Conservation (phyloP, 2,113 vertebrate genomes). For the Girardinichthys multiradiatus region DNA sequence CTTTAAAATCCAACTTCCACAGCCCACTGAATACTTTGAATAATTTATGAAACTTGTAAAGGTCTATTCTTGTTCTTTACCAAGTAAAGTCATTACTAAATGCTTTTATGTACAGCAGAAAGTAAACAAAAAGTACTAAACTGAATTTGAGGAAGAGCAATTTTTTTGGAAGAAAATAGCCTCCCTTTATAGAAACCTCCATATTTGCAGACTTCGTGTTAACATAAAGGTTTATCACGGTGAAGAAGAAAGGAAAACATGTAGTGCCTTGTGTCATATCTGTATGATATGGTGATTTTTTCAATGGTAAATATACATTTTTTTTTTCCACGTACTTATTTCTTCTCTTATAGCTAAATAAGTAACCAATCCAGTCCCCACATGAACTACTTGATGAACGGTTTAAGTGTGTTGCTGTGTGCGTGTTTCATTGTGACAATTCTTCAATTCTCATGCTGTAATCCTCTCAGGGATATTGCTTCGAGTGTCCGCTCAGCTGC, state of each 20-base stretch:
- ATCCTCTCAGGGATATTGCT: constrained; percentile 70
- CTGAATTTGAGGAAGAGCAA: too few species aligned
- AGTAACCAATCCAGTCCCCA: constrained; percentile 14
- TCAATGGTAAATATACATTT: too few species aligned
- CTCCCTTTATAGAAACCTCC: neutral
- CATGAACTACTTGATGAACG: constrained; percentile 29
- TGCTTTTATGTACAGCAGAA: too few species aligned
- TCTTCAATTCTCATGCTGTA: constrained; percentile 56
- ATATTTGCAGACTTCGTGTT: neutral
- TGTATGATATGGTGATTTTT: too few species aligned
- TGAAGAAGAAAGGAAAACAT: neutral
- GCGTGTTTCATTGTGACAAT: constrained; percentile 46
- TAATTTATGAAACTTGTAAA: too few species aligned
- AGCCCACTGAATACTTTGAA: too few species aligned
- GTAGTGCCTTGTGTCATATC: neutral
- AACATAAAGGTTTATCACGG: neutral
- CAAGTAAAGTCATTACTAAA: too few species aligned
- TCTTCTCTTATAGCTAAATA: constrained; percentile 21
- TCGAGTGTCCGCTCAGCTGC: constrained; percentile 59
- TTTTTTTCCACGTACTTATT: neutral
- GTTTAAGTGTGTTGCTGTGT: constrained; percentile 1
- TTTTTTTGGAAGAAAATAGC: too few species aligned
- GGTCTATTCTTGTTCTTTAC: too few species aligned
- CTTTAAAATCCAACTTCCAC: too few species aligned
- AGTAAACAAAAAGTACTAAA: too few species aligned